Percentiles rank a stretch among this genome's conserved stretches.
Conservation (phyloP, 1,140 invertebrate species). For the Microplitis mediator region DNA sequence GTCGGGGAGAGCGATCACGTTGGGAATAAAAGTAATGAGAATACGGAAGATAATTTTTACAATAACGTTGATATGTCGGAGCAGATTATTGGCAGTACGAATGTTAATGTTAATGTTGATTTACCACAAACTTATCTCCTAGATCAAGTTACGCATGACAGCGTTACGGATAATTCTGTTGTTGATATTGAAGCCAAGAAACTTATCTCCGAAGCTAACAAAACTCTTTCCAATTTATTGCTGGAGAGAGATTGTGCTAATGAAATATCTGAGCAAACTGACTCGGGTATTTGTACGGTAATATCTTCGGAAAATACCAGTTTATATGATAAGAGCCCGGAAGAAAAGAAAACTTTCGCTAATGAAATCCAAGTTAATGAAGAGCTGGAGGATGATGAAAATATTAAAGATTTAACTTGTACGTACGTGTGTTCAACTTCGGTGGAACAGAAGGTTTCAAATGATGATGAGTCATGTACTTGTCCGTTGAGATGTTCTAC, state of each 20-base stretch:
- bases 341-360: constrained; percentile 55
- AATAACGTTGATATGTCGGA: too few species aligned
- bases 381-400: not conserved
- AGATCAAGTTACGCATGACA: constrained; percentile 56
- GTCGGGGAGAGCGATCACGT: too few species aligned
- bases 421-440: not conserved
- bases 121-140: constrained; percentile 52
- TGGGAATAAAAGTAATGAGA: too few species aligned
- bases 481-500: not conserved
- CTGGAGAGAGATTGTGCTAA: constrained; percentile 59
- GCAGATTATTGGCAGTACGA: not conserved
- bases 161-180: constrained; percentile 54
- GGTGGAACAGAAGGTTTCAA: not conserved
- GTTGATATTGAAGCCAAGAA: constrained; percentile 63
- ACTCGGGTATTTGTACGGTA: constrained; percentile 73
- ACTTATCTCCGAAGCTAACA: constrained; percentile 70
- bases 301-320: constrained; percentile 70
- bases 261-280: constrained; percentile 66
- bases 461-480: not conserved
- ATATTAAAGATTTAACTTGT: not conserved
- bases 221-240: constrained; percentile 69
- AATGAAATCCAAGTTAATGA: constrained; percentile 38
- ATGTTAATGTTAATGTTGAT: constrained; percentile 18
- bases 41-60: too few species aligned
- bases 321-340: constrained; percentile 62